phyloP scores from a whole-genome alignment of 2,113 vertebrate species.

The Origma solitaria region DNA sequence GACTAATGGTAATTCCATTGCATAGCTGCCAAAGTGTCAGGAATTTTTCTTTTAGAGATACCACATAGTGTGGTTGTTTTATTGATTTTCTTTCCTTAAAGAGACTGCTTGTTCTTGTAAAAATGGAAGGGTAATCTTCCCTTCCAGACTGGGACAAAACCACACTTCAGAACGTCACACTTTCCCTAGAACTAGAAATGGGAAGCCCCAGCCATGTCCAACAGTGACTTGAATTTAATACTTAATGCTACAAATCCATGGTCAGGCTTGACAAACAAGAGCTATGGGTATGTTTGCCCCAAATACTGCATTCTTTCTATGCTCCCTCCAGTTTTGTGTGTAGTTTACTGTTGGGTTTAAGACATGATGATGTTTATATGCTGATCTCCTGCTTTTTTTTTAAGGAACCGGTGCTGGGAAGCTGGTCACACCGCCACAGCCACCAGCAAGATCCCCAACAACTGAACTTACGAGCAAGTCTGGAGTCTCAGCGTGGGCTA shows the following conservation, averaged over 20 bases:
- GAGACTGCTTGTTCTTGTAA: not conserved
- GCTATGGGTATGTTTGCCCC: not conserved
- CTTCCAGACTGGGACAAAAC: not conserved
- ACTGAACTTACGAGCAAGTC: slow-evolving; percentile 87
- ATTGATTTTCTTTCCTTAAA: not conserved
- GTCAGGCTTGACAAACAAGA: not conserved
- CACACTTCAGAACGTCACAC: not conserved
- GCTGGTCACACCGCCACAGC: slow-evolving; percentile 85
- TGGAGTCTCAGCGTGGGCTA: slow-evolving; percentile 66
- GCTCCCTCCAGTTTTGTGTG: not conserved
- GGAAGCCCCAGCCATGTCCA: not conserved
- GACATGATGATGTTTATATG: not conserved
- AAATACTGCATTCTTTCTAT: not conserved
- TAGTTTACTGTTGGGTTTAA: not conserved
- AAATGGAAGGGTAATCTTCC: not conserved
- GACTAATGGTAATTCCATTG: not conserved
- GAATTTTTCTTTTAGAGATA: not conserved
- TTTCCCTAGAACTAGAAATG: not conserved
- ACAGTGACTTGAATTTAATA: not conserved
- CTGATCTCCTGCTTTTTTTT: not conserved
- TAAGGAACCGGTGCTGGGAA: slow-evolving; percentile 72
- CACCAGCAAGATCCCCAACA: slow-evolving; percentile 87
- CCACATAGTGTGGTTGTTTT: not conserved
- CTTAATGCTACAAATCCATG: not conserved
- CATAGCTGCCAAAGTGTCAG: not conserved